phyloP scores from a whole-genome alignment of 2,113 vertebrate genomes.

The Triplophysa siluroides region DNA sequence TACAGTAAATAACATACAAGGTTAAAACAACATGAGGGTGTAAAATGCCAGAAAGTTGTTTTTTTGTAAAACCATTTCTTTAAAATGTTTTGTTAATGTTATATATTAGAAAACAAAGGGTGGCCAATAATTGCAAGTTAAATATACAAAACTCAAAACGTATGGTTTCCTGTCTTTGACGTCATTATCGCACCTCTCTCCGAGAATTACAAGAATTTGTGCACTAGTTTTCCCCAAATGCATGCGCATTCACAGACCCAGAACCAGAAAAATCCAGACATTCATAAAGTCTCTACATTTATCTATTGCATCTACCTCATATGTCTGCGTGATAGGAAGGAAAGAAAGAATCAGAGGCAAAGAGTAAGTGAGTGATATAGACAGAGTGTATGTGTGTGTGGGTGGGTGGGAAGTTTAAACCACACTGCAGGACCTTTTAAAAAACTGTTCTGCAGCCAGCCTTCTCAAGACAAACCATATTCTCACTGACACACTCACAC shows the following conservation, averaged over 20 bases:
- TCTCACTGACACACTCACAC: background rate
- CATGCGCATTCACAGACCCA: background rate
- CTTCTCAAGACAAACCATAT: slow-evolving; percentile 4
- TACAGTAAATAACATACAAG: background rate
- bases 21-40: background rate
- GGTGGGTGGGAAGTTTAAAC: slow-evolving; percentile 25
- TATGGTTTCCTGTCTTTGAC: slow-evolving; percentile 38
- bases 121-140: background rate
- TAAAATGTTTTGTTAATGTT: background rate
- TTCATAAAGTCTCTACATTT: background rate
- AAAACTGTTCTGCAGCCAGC: background rate
- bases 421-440: slow-evolving; percentile 10
- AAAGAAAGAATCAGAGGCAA: background rate
- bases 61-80: too few relatives aligned
- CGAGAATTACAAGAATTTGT: background rate
- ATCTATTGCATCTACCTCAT: background rate
- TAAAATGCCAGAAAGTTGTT: too few relatives aligned
- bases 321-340: background rate
- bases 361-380: background rate
- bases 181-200: background rate
- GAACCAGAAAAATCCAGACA: background rate
- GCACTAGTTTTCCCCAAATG: background rate
- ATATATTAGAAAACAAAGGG: background rate
- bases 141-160: background rate
- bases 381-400: background rate